Base-by-base conservation (phyloP, 2,797 vertebrate species). In the Sebastes glaucus region DNA sequence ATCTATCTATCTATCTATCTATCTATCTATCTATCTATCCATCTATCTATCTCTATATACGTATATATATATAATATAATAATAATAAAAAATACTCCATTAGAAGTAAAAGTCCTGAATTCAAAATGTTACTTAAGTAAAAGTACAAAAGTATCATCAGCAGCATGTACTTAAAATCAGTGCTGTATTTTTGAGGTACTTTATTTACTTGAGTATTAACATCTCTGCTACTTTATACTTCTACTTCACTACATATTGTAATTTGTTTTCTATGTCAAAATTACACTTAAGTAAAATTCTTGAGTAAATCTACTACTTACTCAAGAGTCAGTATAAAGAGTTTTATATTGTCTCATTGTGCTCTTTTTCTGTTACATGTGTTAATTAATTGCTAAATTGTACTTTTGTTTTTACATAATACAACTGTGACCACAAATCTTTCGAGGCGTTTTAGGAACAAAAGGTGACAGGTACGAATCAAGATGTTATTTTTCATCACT, bases 401-500 rank as follows among this genome's bases (percentile, higher is more conserved):
- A 27, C 27, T 42, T 10, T 28, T 32, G 6, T 4, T 20, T 46
- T n/a, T 7, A 30, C 25, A 52, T 11, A 22, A 32, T 13, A 72
- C 18, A 18, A 55, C 2, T 49, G 13, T n/a, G 20, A 68, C 2
- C 1, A 46, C 4, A 57, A 27, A 57, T 30, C 5, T 18, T 71
- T 60, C 30, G 35, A 49, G 20, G 13, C 2, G 56, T 69, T 63
- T 76, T 2, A 57, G 25, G 59, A 69, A 78, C 3, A 69, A 42
- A 23, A 33, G 3, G 1, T 62, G 27, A 84, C 28, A 69, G 11
- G 49, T 0, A 25, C 13, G 1, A 56, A 22, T 28, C 28, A 71
- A 57, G 14, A 14, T 11, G 8, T 22, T 73, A 57, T 74, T 78
- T 65, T 80, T 81, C 28, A 38, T 67, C 25, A 76, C 65, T 91